Base-by-base conservation (phyloP, 23 tunicate genomes). In the Aplidium turbinatum region DNA sequence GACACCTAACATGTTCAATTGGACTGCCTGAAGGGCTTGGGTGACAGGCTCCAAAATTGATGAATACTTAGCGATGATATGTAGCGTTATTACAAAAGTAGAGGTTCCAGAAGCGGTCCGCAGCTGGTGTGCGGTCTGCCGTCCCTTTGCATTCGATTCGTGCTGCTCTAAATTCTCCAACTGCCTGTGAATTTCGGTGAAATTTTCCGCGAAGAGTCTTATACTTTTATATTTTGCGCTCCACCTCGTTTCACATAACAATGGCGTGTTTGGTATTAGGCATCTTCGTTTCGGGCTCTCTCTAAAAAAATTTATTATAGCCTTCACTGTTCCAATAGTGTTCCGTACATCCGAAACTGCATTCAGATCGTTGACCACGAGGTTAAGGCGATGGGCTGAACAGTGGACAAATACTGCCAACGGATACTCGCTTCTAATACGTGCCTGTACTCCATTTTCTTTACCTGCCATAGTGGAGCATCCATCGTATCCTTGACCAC, bases 11-110 rank as follows among this genome's bases (percentile, higher is more conserved):
- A 54, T 54, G 23, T n/a, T 25, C 60, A 54, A 6, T 18, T 54
- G 60, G 21, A 54, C 23, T 54, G 60, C 19, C 60, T 11, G 60
- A 54, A 54, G 60, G 22, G 23, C 60, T 54, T 54, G 23, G 19
- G 19, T 54, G 60, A 54, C 60, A 25, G 60, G 60, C 60, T 54
- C 60, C 60, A 54, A 54, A 54, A 54, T 54, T 54, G 60, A 54
- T 25, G 23, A 54, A 54, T 54, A 54, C 23, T 54, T 16, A 25
- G 60, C 60, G 23, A 54, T 54, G 23, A 54, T n/a, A 11, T 54
- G 60, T 18, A n/a, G 60, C 4, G 60, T 54, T 54, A 54, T 25
- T 54, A 54, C 23, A 54, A 54, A 54, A 18, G 21, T 9, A 42
- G 48, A 9, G 48, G 48, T 42, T 42, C 13, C 48, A 42, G 48